Conservation (phyloP, 2,113 vertebrate genomes). For the Trinectes maculatus region DNA sequence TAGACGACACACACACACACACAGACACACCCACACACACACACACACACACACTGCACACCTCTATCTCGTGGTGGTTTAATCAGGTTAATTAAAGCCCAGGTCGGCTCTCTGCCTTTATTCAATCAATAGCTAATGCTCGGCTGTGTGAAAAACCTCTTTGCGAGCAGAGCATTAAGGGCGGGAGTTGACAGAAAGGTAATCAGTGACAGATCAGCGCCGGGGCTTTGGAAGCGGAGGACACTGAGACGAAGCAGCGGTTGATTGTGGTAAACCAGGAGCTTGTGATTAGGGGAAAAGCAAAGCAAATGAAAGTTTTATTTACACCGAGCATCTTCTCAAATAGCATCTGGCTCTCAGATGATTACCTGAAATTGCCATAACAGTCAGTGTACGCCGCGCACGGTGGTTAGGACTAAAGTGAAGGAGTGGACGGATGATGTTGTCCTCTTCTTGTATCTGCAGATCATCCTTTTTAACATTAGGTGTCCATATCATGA, state of each 20-base stretch:
- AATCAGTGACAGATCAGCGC: neutral
- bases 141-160: neutral
- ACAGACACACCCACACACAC: no score
- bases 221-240: neutral
- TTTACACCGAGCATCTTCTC: neutral
- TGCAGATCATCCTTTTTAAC: no score
- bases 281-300: neutral
- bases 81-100: neutral
- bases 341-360: neutral
- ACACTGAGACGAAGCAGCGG: neutral
- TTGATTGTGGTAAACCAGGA: slow-evolving; percentile 2
- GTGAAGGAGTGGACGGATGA: no score
- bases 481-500: neutral
- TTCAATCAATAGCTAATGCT: neutral
- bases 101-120: neutral
- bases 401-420: no score
- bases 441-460: no score
- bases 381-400: neutral
- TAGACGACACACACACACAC: no score
- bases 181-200: neutral
- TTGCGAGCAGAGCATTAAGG: neutral
- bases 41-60: no score
- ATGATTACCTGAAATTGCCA: slow-evolving; percentile 1
- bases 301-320: neutral
- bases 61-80: no score